Percentiles rank a stretch among this genome's conserved stretches.
These are phyloP conservation scores for Pipa parva DNA, from an alignment of 2,113 vertebrate genomes.

Conservation along the genomic window DNA sequence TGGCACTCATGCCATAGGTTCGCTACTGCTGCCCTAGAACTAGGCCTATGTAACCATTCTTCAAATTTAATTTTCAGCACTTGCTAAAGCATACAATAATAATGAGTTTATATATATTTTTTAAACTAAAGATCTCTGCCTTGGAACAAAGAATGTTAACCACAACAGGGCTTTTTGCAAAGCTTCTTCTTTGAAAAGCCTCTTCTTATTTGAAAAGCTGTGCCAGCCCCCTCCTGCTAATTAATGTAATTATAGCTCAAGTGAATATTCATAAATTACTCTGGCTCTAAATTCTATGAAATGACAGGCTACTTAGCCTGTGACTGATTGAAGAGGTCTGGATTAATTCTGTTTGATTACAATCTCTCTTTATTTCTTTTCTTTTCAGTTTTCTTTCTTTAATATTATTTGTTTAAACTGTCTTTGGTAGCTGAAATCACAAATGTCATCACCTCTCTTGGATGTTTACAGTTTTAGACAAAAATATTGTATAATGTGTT, in stretches of 20 bases:
- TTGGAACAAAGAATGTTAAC: slow-evolving; percentile 58
- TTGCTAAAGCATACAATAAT: no score
- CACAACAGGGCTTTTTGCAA: slow-evolving; percentile 50
- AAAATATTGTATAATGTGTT: no score
- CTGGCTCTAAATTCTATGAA: slow-evolving; percentile 68
- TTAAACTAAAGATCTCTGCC: slow-evolving; percentile 45
- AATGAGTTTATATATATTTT: no score
- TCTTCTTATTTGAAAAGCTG: slow-evolving; percentile 43
- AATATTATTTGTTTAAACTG: slow-evolving; percentile 63
- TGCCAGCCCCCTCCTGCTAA: slow-evolving; percentile 49
- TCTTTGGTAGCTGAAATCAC: no score
- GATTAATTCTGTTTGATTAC: slow-evolving; percentile 71
- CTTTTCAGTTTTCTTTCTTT: background rate
- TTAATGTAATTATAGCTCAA: slow-evolving; percentile 64
- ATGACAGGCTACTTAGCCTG: slow-evolving; percentile 64
- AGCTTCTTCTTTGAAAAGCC: slow-evolving; percentile 49
- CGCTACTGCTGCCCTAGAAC: no score
- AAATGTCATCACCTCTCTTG: no score
- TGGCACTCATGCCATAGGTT: no score
- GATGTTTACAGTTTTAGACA: no score
- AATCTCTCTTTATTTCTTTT: slow-evolving; percentile 51
- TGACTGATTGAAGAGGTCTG: slow-evolving; percentile 60
- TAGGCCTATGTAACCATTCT: no score
- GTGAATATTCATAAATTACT: slow-evolving; percentile 77
- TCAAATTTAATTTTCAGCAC: no score